phyloP scores from a whole-genome alignment of 2,888 invertebrate genomes.

The Nephrocerus scutellatus region DNA sequence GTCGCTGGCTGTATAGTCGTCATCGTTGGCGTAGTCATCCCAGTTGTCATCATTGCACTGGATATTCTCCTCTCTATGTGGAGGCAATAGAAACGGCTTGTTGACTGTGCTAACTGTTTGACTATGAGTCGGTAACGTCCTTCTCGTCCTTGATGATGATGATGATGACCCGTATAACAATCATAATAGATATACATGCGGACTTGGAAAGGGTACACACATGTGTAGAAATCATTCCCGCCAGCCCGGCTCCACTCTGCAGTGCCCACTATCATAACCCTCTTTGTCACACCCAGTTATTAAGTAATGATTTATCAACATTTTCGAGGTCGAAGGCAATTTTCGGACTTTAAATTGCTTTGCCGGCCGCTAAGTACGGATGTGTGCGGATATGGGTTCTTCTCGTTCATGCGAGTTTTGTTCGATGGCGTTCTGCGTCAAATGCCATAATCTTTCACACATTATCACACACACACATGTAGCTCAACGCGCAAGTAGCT shows the following conservation, averaged over 20 bases:
- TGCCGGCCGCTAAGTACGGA: conserved; percentile 9
- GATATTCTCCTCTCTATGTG: too few relatives aligned
- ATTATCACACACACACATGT: too few relatives aligned
- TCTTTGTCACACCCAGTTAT: conserved; percentile 5
- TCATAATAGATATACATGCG: too few relatives aligned
- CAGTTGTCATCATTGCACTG: conserved; percentile 12
- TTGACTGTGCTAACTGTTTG: too few relatives aligned
- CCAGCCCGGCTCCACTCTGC: not conserved
- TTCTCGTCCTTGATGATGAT: too few relatives aligned
- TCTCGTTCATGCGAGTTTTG: conserved; percentile 31
- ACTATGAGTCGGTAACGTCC: too few relatives aligned
- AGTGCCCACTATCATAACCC: too few relatives aligned
- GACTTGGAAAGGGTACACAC: not conserved
- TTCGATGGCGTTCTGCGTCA: conserved; percentile 39
- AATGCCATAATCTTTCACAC: too few relatives aligned
- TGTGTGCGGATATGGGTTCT: conserved; percentile 10
- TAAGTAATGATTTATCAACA: conserved; percentile 15
- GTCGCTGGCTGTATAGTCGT: conserved; percentile 17
- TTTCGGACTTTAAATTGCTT: conserved; percentile 10
- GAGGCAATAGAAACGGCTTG: too few relatives aligned
- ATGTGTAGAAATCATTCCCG: not conserved
- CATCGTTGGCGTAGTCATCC: conserved; percentile 13
- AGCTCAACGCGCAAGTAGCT: too few relatives aligned
- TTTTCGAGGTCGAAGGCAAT: conserved; percentile 1
- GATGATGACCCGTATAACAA: too few relatives aligned